phyloP scores from a whole-genome alignment of 1,140 invertebrate genomes.

The Platyura marginata region DNA sequence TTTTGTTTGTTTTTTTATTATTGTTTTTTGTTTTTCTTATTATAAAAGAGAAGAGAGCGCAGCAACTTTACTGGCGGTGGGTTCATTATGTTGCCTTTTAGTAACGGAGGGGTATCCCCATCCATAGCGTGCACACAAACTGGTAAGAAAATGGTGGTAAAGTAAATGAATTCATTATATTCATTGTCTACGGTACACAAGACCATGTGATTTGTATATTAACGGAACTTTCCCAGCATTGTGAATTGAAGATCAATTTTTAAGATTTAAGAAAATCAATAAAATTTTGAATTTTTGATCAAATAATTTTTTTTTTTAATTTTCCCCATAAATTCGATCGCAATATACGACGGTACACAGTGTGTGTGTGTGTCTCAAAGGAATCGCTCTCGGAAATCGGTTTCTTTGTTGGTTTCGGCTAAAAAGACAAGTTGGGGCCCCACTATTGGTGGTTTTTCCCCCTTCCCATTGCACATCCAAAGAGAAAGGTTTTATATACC shows the following conservation, averaged over 20 bases:
- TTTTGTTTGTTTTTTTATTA: neutral
- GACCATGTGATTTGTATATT: too few species aligned
- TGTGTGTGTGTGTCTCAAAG: too few species aligned
- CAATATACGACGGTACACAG: too few species aligned
- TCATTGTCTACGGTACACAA: too few species aligned
- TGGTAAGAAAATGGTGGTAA: too few species aligned
- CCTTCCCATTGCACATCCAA: neutral
- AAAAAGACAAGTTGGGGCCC: neutral
- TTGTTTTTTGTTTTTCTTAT: neutral
- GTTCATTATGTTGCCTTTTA: neutral
- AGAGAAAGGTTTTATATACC: slow-evolving; percentile 1
- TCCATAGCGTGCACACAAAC: too few species aligned
- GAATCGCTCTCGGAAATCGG: too few species aligned
- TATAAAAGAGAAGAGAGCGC: neutral
- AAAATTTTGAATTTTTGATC: neutral
- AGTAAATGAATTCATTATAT: too few species aligned
- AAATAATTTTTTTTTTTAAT: neutral
- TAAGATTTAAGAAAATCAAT: neutral
- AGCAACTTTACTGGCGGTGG: neutral
- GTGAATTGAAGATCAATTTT: neutral
- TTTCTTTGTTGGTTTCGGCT: neutral
- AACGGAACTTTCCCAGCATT: too few species aligned
- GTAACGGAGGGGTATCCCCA: neutral
- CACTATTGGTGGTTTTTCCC: neutral
- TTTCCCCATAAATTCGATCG: too few species aligned